Percentiles rank a stretch among this genome's conserved stretches.
Conservation (phyloP, 2,888 invertebrate genomes). For the Acronicta leporina region DNA sequence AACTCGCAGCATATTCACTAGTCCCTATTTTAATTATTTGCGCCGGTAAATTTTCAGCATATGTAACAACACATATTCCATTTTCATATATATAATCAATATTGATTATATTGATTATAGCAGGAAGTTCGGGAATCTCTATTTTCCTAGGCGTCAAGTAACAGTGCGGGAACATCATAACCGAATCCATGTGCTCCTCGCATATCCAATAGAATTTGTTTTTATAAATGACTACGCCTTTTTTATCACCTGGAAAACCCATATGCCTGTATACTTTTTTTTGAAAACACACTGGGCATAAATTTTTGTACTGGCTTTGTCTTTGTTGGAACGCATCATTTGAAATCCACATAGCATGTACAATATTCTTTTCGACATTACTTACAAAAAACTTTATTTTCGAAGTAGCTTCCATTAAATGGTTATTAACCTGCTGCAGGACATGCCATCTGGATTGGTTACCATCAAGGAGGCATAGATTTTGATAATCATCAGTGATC, state of each 20-base stretch:
- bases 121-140: slow-evolving; percentile 86
- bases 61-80: slow-evolving; percentile 90
- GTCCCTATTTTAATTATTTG: slow-evolving; percentile 82
- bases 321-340: slow-evolving; percentile 85
- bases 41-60: slow-evolving; percentile 85
- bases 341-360: slow-evolving; percentile 88
- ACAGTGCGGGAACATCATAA: slow-evolving; percentile 78
- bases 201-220: slow-evolving; percentile 90
- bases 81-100: slow-evolving; percentile 80
- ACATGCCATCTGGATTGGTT: slow-evolving; percentile 88
- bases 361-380: slow-evolving; percentile 82
- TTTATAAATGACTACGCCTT: slow-evolving; percentile 88
- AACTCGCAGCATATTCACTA: slow-evolving; percentile 81
- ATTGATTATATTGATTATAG: slow-evolving; percentile 78
- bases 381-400: slow-evolving; percentile 87
- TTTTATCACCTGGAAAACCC: slow-evolving; percentile 84
- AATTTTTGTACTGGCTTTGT: slow-evolving; percentile 84
- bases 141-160: slow-evolving; percentile 68
- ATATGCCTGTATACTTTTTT: slow-evolving; percentile 73
- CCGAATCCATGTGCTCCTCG: slow-evolving; percentile 82
- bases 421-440: slow-evolving; percentile 77
- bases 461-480: slow-evolving; percentile 84
- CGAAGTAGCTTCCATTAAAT: slow-evolving; percentile 72
- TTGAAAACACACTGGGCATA: slow-evolving; percentile 90
- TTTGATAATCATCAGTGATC: slow-evolving; percentile 88